These are phyloP conservation scores for Clupea harengus DNA, from an alignment of 2,113 vertebrate species.

Conservation along the genomic window DNA sequence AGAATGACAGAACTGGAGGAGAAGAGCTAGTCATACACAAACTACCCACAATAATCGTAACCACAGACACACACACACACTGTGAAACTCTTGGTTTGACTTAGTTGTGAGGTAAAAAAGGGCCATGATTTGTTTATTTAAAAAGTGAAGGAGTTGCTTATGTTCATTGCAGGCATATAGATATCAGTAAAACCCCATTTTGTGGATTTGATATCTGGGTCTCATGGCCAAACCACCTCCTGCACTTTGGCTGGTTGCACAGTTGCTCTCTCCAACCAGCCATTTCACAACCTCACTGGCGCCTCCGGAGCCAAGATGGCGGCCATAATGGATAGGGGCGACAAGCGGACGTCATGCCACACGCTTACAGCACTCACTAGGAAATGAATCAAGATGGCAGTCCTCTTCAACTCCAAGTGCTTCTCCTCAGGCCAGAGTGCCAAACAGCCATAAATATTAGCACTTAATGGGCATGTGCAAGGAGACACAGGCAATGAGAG, in stretches of 20 bases:
- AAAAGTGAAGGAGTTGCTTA: no score
- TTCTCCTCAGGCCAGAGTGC: neutral
- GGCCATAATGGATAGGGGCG: neutral
- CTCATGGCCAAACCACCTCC: neutral
- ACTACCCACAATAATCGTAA: no score
- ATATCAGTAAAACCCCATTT: neutral
- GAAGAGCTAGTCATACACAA: no score
- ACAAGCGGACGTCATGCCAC: neutral
- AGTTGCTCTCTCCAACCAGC: neutral
- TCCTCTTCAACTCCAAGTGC: neutral
- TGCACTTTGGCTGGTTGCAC: neutral
- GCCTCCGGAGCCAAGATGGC: conserved; percentile 4
- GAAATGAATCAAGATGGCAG: conserved; percentile 14
- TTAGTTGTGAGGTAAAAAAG: no score
- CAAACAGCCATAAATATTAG: neutral
- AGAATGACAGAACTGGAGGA: no score
- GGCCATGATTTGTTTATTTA: no score
- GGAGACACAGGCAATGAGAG: neutral
- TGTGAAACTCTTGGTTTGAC: no score
- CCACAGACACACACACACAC: no score
- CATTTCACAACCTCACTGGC: neutral
- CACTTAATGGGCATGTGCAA: neutral
- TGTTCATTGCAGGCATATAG: no score
- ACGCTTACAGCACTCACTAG: neutral
- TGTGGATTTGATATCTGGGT: neutral